phyloP scores from a whole-genome alignment of 2,888 invertebrate species.

The Protula sp. region DNA sequence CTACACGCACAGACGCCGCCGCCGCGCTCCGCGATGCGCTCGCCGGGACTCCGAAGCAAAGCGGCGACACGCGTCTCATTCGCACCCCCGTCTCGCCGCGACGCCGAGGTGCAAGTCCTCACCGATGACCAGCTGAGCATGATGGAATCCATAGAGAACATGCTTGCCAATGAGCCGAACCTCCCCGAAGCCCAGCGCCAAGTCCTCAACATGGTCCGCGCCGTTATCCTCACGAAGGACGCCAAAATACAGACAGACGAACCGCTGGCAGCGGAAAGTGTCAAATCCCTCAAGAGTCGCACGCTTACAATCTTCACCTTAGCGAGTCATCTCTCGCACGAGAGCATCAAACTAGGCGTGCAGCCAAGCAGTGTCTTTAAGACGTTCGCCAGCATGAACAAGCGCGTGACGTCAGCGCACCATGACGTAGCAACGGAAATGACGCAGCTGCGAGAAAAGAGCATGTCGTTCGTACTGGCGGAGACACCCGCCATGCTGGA shows the following conservation, averaged over 20 bases:
- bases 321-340: not conserved
- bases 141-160: not conserved
- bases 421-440: too few species aligned
- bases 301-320: not conserved
- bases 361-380: not conserved
- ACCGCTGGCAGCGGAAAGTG: not conserved
- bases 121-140: not conserved
- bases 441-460: too few species aligned
- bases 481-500: not conserved
- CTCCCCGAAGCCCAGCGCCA: not conserved
- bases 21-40: too few species aligned
- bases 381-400: not conserved
- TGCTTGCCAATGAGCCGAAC: not conserved
- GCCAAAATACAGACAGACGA: not conserved
- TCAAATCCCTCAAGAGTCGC: not conserved
- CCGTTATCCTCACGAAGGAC: not conserved
- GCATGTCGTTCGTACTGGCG: not conserved
- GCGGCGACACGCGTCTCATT: too few species aligned
- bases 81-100: too few species aligned
- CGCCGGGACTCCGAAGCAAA: too few species aligned
- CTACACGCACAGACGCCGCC: too few species aligned
- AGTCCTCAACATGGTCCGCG: not conserved
- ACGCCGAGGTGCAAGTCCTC: not conserved
- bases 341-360: not conserved
- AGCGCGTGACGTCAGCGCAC: not conserved